A percentile compares a stretch with the other conserved stretches of the same genome.
These are phyloP conservation scores for Hypomecis punctinalis DNA, from an alignment of 2,888 invertebrate species.

Conservation along the genomic window DNA sequence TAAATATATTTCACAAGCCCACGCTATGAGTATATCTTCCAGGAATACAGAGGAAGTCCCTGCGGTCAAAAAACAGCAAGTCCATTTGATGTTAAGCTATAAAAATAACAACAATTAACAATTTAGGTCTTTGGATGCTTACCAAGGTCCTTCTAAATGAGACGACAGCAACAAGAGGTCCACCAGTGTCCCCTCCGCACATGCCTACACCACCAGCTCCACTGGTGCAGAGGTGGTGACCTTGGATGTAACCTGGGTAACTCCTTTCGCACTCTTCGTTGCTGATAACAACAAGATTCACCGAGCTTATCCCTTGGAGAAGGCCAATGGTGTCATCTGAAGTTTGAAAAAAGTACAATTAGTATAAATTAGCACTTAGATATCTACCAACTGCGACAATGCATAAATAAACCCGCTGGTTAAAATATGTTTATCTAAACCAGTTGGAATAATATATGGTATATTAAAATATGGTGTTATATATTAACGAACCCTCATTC, in stretches of 20 bases:
- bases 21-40: too few species aligned
- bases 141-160: slow-evolving; percentile 53
- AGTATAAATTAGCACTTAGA: too few species aligned
- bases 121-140: slow-evolving; percentile 14
- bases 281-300: slow-evolving; percentile 54
- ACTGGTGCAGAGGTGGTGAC: slow-evolving; percentile 58
- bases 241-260: slow-evolving; percentile 49
- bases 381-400: too few species aligned
- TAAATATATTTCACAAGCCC: too few species aligned
- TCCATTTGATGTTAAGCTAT: too few species aligned
- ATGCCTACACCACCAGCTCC: slow-evolving; percentile 56
- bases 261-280: slow-evolving; percentile 53
- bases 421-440: too few species aligned
- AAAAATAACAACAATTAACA: too few species aligned
- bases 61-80: too few species aligned
- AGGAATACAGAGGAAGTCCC: too few species aligned
- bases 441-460: too few species aligned
- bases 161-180: slow-evolving; percentile 52
- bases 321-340: slow-evolving; percentile 51
- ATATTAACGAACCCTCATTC: slow-evolving; percentile 46
- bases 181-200: slow-evolving; percentile 62
- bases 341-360: not conserved
- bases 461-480: slow-evolving; percentile 28
- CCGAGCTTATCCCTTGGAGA: slow-evolving; percentile 50
- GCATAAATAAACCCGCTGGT: too few species aligned